Percentiles rank a stretch among this genome's conserved stretches.
phyloP scores from a whole-genome alignment of 2,888 invertebrate genomes.

The Megamerina dolium region DNA sequence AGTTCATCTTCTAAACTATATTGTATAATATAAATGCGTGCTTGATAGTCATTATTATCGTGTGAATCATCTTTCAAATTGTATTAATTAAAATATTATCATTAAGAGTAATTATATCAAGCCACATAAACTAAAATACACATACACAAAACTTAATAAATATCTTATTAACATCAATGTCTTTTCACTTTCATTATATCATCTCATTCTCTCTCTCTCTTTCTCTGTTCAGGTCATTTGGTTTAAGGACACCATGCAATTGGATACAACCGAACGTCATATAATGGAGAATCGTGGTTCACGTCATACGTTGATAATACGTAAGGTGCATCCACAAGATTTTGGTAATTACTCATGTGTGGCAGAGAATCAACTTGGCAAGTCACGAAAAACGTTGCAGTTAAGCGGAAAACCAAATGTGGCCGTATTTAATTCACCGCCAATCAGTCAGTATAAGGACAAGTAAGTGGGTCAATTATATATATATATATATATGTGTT shows the following conservation, averaged over 20 bases:
- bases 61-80: no score
- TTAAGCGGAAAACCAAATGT: slow-evolving; percentile 63
- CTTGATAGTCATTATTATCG: no score
- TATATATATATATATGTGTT: no score
- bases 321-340: slow-evolving; percentile 62
- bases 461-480: slow-evolving; percentile 36
- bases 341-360: slow-evolving; percentile 67
- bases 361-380: slow-evolving; percentile 63
- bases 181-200: no score
- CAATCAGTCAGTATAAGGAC: slow-evolving; percentile 55
- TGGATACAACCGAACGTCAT: slow-evolving; percentile 61
- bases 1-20: no score
- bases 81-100: no score
- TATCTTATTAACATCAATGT: no score
- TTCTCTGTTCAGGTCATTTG: slow-evolving; percentile 54
- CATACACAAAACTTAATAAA: no score
- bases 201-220: no score
- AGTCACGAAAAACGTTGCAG: slow-evolving; percentile 59
- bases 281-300: slow-evolving; percentile 63
- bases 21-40: no score
- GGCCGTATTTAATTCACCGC: slow-evolving; percentile 59
- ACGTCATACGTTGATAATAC: slow-evolving; percentile 61
- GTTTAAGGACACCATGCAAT: slow-evolving; percentile 63
- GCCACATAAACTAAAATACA: no score
- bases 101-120: no score